These are phyloP conservation scores for Neopelma chrysocephalum DNA, from an alignment of 2,797 vertebrate genomes.

Conservation along the genomic window DNA sequence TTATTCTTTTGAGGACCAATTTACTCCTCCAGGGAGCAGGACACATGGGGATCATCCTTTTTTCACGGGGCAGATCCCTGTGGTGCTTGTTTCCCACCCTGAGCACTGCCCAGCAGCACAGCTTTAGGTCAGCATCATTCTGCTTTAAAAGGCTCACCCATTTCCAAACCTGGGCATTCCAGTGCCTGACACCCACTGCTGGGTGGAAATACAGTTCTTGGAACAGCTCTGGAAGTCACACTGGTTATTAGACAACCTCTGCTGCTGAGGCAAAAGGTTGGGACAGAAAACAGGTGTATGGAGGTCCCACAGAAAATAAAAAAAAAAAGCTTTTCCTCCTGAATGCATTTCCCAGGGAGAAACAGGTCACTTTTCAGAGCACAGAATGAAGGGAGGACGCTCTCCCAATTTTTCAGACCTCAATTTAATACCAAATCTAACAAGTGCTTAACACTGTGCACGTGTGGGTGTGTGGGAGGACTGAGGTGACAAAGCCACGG, in stretches of 20 bases:
- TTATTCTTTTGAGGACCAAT: background rate
- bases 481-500: background rate
- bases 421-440: background rate
- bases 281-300: background rate
- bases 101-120: background rate
- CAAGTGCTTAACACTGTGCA: background rate
- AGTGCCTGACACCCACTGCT: background rate
- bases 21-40: background rate
- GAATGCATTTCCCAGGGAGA: background rate
- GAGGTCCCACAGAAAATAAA: background rate
- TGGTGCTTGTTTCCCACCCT: background rate
- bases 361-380: background rate
- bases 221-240: background rate
- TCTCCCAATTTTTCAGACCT: background rate
- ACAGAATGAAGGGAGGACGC: background rate
- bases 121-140: background rate
- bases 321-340: background rate
- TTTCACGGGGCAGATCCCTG: background rate
- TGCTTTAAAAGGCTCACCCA: background rate
- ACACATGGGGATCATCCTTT: background rate
- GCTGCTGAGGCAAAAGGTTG: background rate
- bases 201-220: background rate
- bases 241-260: background rate
- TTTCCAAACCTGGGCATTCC: background rate
- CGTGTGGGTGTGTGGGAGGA: background rate